A percentile compares a stretch with the other conserved stretches of the same genome.
phyloP scores from a whole-genome alignment of 2,888 invertebrate genomes.

The Campoletis raptor region DNA sequence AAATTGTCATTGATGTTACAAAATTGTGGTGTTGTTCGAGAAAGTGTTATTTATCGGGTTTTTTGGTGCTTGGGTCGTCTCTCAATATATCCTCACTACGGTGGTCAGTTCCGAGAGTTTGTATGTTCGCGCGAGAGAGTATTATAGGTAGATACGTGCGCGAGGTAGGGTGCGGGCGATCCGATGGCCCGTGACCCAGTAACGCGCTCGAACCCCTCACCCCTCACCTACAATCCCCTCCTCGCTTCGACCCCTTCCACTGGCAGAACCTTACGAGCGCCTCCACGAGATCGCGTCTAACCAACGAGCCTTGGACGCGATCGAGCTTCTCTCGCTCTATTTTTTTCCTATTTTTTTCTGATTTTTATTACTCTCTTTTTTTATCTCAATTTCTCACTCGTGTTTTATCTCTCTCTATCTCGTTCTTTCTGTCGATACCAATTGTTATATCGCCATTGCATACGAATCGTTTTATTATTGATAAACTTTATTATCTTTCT shows the following conservation, averaged over 20 bases:
- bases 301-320: constrained; percentile 62
- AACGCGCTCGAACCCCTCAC: constrained; percentile 57
- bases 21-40: neutral
- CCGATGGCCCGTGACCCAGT: constrained; percentile 68
- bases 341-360: neutral
- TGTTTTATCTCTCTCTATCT: constrained; percentile 19
- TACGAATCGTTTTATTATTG: neutral
- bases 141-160: constrained; percentile 6
- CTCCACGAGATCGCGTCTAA: constrained; percentile 2
- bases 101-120: constrained; percentile 15
- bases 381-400: constrained; percentile 19
- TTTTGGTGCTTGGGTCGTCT: neutral
- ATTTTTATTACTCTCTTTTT: constrained; percentile 2
- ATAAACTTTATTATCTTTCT: neutral
- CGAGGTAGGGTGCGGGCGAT: constrained; percentile 45
- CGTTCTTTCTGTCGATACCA: neutral
- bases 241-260: constrained; percentile 6
- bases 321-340: constrained; percentile 42
- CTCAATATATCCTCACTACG: neutral
- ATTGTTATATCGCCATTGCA: neutral
- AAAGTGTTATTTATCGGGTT: neutral
- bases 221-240: constrained; percentile 25
- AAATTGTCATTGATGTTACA: neutral
- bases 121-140: constrained; percentile 3
- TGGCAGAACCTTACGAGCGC: constrained; percentile 17